These are phyloP conservation scores for Latheticus oryzae DNA, from an alignment of 2,888 invertebrate species.

Conservation along the genomic window DNA sequence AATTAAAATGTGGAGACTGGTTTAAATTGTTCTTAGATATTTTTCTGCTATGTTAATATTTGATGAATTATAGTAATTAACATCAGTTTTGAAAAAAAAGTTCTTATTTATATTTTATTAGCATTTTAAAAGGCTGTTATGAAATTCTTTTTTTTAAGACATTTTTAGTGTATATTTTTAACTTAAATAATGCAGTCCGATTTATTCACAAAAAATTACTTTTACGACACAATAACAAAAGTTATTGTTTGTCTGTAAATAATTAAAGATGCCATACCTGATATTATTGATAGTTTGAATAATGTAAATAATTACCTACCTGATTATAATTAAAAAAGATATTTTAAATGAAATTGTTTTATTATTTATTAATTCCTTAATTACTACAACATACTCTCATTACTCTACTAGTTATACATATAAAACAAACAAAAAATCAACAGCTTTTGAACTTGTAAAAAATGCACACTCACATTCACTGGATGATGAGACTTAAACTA, in stretches of 20 bases:
- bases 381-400: slow-evolving; percentile 28
- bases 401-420: slow-evolving; percentile 22
- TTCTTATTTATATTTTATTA: slow-evolving; percentile 28
- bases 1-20: slow-evolving; percentile 25
- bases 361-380: no score
- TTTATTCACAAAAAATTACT: slow-evolving; percentile 1
- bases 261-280: slow-evolving; percentile 44
- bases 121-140: slow-evolving; percentile 32
- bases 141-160: slow-evolving; percentile 13
- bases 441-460: slow-evolving; percentile 15
- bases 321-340: slow-evolving; percentile 41
- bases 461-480: slow-evolving; percentile 16
- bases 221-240: slow-evolving; percentile 15
- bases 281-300: slow-evolving; percentile 43
- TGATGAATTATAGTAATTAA: slow-evolving; percentile 30
- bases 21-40: neutral
- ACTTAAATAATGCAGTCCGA: slow-evolving; percentile 7
- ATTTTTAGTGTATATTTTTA: no score
- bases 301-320: slow-evolving; percentile 44
- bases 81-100: slow-evolving; percentile 39
- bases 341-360: no score
- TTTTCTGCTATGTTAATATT: slow-evolving; percentile 38
- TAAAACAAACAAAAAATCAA: slow-evolving; percentile 37
- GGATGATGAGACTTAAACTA: slow-evolving; percentile 22
- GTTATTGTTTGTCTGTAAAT: slow-evolving; percentile 37